Conservation (phyloP, 2,113 vertebrate genomes). For the Macaca fascicularis region T2T-MFA8v1.1 NC_088379.1:28289001-28289500, state of each 20-base stretch:
- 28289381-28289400: not conserved
- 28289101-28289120: not conserved
- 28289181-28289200: not conserved
- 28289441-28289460: not conserved
- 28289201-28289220: not conserved
- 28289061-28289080: not conserved
- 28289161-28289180: not conserved
- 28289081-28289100: not conserved
- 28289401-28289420: not conserved
- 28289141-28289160: not conserved
- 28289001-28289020: not conserved
- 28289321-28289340: not conserved
- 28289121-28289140: not conserved
- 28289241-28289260: not conserved
- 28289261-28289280: not conserved
- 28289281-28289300: not conserved
- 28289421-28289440: not conserved
- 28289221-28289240: not conserved
- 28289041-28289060: not conserved
- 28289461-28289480: not conserved
- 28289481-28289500: not conserved
- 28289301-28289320: not conserved
- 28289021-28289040: not conserved
- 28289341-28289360: not conserved
- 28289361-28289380: not conserved